phyloP scores from a whole-genome alignment of 2,797 vertebrate genomes.

The Todus mexicanus region DNA sequence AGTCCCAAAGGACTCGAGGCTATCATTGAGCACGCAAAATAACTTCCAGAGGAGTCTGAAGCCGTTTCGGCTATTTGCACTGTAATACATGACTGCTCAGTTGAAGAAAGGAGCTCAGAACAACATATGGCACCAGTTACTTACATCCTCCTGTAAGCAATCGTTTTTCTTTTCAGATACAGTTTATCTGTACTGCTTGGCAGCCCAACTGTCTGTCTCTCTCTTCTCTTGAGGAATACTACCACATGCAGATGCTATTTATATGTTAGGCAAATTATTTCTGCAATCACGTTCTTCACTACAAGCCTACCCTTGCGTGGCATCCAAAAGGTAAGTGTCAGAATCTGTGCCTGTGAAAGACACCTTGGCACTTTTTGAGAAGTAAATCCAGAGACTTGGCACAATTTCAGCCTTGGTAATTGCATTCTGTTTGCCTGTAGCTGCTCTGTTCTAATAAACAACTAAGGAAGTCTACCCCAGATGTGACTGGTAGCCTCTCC shows the following conservation, averaged over 20 bases:
- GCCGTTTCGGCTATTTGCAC: neutral
- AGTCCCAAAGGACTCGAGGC: neutral
- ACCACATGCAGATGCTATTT: neutral
- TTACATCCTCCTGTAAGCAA: neutral
- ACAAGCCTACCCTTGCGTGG: neutral
- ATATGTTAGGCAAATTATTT: neutral
- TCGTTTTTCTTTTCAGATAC: neutral
- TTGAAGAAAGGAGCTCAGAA: neutral
- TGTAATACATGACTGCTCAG: neutral
- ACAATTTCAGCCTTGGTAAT: neutral
- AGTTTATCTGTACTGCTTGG: constrained; percentile 5
- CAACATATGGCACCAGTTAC: neutral
- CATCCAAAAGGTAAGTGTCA: neutral
- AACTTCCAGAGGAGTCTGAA: neutral
- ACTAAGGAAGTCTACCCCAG: neutral
- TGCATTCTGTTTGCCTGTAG: neutral
- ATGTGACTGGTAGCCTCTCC: neutral
- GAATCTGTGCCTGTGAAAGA: neutral
- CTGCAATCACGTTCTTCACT: neutral
- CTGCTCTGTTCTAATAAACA: neutral
- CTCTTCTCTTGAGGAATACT: neutral
- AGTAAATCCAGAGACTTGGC: neutral
- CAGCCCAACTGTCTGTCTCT: neutral
- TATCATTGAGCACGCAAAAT: neutral
- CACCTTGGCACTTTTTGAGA: neutral